A percentile compares a stretch with the other conserved stretches of the same genome.
These are phyloP conservation scores for Hydrophis major DNA, from an alignment of 2,797 vertebrate genomes.

Conservation along the genomic window DNA sequence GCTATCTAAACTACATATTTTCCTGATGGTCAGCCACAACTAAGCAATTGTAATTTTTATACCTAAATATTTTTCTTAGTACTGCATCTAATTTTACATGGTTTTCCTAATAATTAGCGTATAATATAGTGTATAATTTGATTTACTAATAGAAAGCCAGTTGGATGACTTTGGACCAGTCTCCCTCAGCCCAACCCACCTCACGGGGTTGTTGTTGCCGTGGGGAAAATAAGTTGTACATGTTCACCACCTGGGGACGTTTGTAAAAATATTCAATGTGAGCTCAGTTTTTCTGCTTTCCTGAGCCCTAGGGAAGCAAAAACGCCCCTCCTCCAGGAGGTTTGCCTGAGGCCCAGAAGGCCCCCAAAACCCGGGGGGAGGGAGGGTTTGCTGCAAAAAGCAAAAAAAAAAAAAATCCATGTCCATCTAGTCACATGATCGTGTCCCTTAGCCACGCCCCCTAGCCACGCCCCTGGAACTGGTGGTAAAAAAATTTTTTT, in stretches of 20 bases:
- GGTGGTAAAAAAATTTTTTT: too few species aligned
- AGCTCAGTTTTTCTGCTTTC: too few species aligned
- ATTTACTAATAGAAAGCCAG: neutral
- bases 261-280: neutral
- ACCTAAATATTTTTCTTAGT: neutral
- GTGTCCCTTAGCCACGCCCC: too few species aligned
- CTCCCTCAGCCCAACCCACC: neutral
- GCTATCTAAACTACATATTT: neutral
- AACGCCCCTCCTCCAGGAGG: too few species aligned
- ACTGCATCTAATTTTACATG: neutral
- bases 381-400: too few species aligned
- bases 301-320: too few species aligned
- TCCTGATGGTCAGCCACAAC: fast-evolving
- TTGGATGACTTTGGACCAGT: neutral
- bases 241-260: neutral
- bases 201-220: neutral
- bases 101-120: neutral
- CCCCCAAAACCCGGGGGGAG: too few species aligned
- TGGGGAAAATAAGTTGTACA: neutral
- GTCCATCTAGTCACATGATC: too few species aligned
- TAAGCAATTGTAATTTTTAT: neutral
- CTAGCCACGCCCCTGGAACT: too few species aligned
- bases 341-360: too few species aligned
- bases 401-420: too few species aligned
- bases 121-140: neutral